A percentile compares a stretch with the other conserved stretches of the same genome.
Evolutionary conservation across 2,113 vertebrate species (phyloP).

Genomic region (Sander vitreus): DNA sequence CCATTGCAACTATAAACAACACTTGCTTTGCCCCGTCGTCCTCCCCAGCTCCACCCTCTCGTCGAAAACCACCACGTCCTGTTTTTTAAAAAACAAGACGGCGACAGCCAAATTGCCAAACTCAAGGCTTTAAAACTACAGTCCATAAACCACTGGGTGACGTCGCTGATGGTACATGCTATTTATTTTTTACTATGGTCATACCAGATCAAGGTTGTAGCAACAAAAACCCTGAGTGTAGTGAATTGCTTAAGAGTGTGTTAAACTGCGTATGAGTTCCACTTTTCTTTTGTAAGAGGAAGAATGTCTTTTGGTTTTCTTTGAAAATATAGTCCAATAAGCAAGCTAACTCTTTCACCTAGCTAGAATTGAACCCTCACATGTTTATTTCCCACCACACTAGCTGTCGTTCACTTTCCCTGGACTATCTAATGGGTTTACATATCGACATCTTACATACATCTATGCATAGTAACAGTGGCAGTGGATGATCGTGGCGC

Average conservation of each 20-base stretch:
- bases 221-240: background rate
- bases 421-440: background rate
- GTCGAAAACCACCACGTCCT: too few relatives aligned
- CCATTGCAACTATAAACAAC: too few relatives aligned
- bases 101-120: too few relatives aligned
- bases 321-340: background rate
- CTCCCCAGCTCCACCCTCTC: too few relatives aligned
- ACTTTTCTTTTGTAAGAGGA: background rate
- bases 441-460: constrained; percentile 31
- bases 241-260: background rate
- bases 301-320: background rate
- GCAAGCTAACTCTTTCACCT: background rate
- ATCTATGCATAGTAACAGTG: constrained; percentile 61
- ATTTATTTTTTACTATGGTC: too few relatives aligned
- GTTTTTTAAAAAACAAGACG: too few relatives aligned
- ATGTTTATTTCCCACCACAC: background rate
- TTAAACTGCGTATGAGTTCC: background rate
- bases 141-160: too few relatives aligned
- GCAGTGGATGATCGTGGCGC: constrained; percentile 39
- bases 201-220: too few relatives aligned
- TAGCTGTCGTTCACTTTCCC: background rate
- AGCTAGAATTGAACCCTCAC: background rate
- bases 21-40: too few relatives aligned
- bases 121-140: too few relatives aligned
- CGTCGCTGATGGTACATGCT: too few relatives aligned